These are phyloP conservation scores for Eriosoma lanigerum DNA, from an alignment of 1,140 invertebrate species.

Conservation along the genomic window DNA sequence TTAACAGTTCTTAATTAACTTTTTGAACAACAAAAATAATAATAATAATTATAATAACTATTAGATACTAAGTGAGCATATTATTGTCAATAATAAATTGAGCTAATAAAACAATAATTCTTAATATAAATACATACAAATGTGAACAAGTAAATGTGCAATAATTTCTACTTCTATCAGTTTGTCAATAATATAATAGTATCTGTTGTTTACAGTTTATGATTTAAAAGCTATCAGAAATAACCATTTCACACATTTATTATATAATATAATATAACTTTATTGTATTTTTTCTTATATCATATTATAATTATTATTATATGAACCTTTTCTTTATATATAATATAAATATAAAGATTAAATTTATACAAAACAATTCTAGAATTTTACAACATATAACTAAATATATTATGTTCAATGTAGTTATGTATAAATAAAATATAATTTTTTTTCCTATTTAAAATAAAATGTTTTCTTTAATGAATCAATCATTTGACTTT, in stretches of 20 bases:
- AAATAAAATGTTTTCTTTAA: not conserved
- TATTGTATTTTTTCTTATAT: too few species aligned
- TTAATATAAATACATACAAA: constrained; percentile 3
- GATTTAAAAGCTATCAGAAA: constrained; percentile 22
- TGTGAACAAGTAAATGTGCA: not conserved
- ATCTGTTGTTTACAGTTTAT: not conserved
- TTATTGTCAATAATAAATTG: constrained; percentile 49
- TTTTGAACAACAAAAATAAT: constrained; percentile 31
- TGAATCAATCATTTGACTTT: constrained; percentile 18
- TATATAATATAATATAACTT: constrained; percentile 9
- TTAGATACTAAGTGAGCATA: constrained; percentile 47
- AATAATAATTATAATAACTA: not conserved
- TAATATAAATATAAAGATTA: not conserved
- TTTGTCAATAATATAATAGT: constrained; percentile 5
- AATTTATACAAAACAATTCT: constrained; percentile 12
- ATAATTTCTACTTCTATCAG: not conserved
- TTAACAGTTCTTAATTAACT: constrained; percentile 21
- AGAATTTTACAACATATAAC: constrained; percentile 35
- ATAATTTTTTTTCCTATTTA: not conserved
- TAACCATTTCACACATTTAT: not conserved
- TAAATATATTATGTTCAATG: constrained; percentile 14
- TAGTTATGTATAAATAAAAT: constrained; percentile 18
- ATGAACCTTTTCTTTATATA: not conserved
- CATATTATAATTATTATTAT: not conserved
- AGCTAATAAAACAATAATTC: constrained; percentile 49